These are phyloP conservation scores for Graptemys geographica DNA, from an alignment of 2,797 vertebrate species.

Conservation along the genomic window DNA sequence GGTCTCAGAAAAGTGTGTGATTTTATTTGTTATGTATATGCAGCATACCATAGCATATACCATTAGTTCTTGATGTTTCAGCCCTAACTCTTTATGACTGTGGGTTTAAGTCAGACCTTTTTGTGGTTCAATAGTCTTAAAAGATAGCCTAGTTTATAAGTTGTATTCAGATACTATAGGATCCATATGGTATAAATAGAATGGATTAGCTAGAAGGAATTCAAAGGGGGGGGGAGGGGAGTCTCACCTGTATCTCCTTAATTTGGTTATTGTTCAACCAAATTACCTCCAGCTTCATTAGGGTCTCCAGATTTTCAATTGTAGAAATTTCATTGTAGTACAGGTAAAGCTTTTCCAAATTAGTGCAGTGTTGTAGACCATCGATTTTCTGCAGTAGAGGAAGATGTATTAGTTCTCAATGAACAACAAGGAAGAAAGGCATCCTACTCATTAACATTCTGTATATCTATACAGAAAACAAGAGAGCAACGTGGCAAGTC, in stretches of 20 bases:
- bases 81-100: background rate
- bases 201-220: background rate
- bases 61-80: background rate
- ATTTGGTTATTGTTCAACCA: slow-evolving; percentile 90
- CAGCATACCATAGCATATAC: background rate
- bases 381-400: slow-evolving; percentile 81
- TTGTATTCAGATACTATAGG: background rate
- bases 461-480: background rate
- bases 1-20: background rate
- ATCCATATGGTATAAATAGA: background rate
- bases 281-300: slow-evolving; percentile 81
- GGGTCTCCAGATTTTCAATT: slow-evolving; percentile 83
- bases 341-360: slow-evolving; percentile 87
- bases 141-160: background rate
- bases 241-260: slow-evolving; percentile 82
- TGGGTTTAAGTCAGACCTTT: background rate
- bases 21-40: background rate
- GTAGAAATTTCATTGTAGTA: slow-evolving; percentile 87
- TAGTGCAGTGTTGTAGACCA: slow-evolving; percentile 81
- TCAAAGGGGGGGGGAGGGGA: background rate
- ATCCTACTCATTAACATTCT: background rate
- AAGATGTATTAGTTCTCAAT: background rate
- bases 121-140: background rate
- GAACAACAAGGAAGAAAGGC: background rate
- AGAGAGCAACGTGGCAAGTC: background rate